Conservation (phyloP, 1,140 invertebrate genomes). For the Teleopsis dalmanni region DNA sequence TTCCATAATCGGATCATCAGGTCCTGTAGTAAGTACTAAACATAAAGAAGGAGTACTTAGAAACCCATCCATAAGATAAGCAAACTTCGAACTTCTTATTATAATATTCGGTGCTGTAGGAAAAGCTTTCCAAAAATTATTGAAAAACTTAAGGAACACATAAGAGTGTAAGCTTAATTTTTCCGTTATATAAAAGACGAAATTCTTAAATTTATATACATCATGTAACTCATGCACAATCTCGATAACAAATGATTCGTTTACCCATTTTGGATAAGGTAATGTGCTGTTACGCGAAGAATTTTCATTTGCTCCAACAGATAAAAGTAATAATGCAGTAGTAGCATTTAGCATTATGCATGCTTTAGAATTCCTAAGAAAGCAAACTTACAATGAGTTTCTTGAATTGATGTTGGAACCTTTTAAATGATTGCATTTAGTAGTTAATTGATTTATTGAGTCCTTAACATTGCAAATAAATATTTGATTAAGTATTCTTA, state of each 20-base stretch:
- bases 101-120: slow-evolving; percentile 22
- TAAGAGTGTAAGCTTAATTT: slow-evolving; percentile 17
- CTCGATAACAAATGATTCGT: slow-evolving; percentile 22
- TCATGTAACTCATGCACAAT: slow-evolving; percentile 18
- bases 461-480: too few species aligned
- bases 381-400: too few species aligned
- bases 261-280: slow-evolving; percentile 15
- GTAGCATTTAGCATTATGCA: too few species aligned
- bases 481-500: too few species aligned
- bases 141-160: slow-evolving; percentile 19
- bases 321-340: too few species aligned
- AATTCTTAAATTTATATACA: slow-evolving; percentile 28
- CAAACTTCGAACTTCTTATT: slow-evolving; percentile 7
- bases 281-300: too few species aligned
- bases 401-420: too few species aligned
- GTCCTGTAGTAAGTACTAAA: slow-evolving; percentile 24
- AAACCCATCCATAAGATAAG: slow-evolving; percentile 15
- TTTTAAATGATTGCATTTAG: too few species aligned
- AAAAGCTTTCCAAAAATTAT: slow-evolving; percentile 21
- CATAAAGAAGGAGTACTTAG: slow-evolving; percentile 31
- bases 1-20: slow-evolving; percentile 33
- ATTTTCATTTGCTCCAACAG: too few species aligned
- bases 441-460: too few species aligned
- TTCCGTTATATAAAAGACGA: slow-evolving; percentile 33
- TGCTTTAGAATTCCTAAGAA: too few species aligned